Percentiles rank a stretch among this genome's conserved stretches.
phyloP scores from a whole-genome alignment of 2,113 vertebrate genomes.

The human region GRCh38 chr2:175468001-175468500 shows the following conservation, averaged over 20 bases:
- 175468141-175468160: background rate
- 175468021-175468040: background rate
- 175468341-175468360: background rate
- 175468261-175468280: background rate
- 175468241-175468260: background rate
- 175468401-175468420: slow-evolving; percentile 36
- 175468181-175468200: background rate
- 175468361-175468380: background rate
- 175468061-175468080: background rate
- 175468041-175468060: background rate
- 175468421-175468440: slow-evolving; percentile 56
- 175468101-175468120: background rate
- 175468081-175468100: background rate
- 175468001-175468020: background rate
- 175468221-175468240: background rate
- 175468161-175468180: background rate
- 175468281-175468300: background rate
- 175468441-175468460: slow-evolving; percentile 58
- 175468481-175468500: slow-evolving; percentile 37
- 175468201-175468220: background rate
- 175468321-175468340: background rate
- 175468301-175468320: slow-evolving; percentile 32
- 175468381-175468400: slow-evolving; percentile 11
- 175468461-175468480: slow-evolving; percentile 57
- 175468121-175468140: background rate